Percentiles rank a stretch among this genome's conserved stretches.
Conservation (phyloP, 1,140 invertebrate genomes). For the silkworm (Bombyx mori) region DNA sequence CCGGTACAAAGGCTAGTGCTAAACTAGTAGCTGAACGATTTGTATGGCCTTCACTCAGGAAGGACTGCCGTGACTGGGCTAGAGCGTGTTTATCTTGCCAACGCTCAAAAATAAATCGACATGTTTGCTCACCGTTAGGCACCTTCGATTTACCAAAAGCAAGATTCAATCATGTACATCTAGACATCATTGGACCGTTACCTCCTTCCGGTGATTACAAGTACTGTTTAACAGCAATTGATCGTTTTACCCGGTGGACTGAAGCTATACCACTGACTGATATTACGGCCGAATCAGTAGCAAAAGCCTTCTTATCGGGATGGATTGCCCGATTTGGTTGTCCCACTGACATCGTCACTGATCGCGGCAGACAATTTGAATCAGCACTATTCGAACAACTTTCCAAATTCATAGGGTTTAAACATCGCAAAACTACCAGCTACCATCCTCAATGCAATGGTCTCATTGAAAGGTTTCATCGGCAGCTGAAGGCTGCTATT, state of each 20-base stretch:
- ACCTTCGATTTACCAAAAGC: background rate
- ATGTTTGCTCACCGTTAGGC: background rate
- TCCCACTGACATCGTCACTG: too few species aligned
- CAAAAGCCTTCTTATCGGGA: too few species aligned
- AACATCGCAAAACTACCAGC: constrained; percentile 14
- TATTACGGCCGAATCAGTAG: too few species aligned
- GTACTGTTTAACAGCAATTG: too few species aligned
- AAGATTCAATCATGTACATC: constrained; percentile 1
- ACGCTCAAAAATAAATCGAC: constrained; percentile 2
- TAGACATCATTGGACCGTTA: constrained; percentile 22
- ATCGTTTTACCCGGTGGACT: too few species aligned
- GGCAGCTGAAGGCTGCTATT: constrained; percentile 4
- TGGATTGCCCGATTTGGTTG: too few species aligned
- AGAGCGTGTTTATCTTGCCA: background rate
- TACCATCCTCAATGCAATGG: constrained; percentile 8
- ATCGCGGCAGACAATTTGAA: too few species aligned
- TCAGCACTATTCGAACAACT: too few species aligned
- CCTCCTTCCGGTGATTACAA: background rate
- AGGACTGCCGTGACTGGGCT: constrained; percentile 4
- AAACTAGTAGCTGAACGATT: constrained; percentile 1
- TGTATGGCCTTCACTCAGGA: constrained; percentile 1
- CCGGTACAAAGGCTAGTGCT: background rate
- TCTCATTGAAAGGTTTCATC: constrained; percentile 1
- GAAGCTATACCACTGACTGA: too few species aligned
- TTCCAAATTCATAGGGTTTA: too few species aligned